Evolutionary conservation across 2,888 invertebrate species (phyloP), one percentile per base, ranked within the genome.

Genomic region (Teleogryllus oceanicus): DNA sequence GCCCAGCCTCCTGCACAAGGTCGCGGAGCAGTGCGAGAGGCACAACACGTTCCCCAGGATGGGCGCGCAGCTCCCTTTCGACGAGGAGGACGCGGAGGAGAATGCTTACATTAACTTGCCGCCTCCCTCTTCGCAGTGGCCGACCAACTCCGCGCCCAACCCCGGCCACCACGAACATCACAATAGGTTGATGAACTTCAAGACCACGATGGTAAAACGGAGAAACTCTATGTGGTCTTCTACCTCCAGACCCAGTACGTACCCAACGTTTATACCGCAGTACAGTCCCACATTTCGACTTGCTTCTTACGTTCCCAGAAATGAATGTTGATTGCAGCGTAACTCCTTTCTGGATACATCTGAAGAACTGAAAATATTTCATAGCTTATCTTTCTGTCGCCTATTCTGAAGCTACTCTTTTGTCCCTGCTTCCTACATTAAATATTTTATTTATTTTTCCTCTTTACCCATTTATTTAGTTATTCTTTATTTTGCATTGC

Each of bases 401-500:
- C 24, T 5, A 78, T 11, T 12, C 74, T 8, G 8, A 37, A 37
- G 37, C 37, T 37, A 37, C 50, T 78, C 50, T 75, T 50, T 76
- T 77, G 21, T 75, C 49, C 74, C 49, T 77, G 49, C 74, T 77
- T 77, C 50, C 11, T 24, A 37, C 20, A 49, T 74, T 78, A 80
- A 76, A 51, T 62, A 37, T 74, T 37, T 80, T n/a, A n/a, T 77
- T 80, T 16, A 49, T 62, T 78, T 75, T 2, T 49, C 8, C 50
- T 75, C 11, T 49, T n/a, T 21, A 74, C 80, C 75, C 50, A 78
- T 49, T 79, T 79, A 50, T 50, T 20, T 78, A 78, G 74, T 62
- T 81, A 75, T 74, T 16, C 76, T 62, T 75, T 77, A 49, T 82
- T 21, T 75, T 78, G 78, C 49, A 79, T 81, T 81, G 13, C 81